A percentile compares a stretch with the other conserved stretches of the same genome.
These are phyloP conservation scores for Charadrius vociferus DNA, from an alignment of 2,113 vertebrate species.

Conservation along the genomic window DNA sequence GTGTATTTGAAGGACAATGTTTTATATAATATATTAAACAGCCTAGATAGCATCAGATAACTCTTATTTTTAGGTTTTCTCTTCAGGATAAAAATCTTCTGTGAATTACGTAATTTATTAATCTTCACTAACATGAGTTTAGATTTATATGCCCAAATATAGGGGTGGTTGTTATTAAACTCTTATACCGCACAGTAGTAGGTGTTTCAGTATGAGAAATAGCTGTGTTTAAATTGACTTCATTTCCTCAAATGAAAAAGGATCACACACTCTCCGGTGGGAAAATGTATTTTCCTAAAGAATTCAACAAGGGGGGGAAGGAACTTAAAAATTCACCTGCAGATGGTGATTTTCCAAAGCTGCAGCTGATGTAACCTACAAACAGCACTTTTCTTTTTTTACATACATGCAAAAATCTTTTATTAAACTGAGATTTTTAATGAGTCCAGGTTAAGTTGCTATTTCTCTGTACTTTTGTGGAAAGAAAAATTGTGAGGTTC, in stretches of 20 bases:
- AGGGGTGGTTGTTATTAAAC: not conserved
- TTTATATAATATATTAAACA: not conserved
- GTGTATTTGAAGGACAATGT: not conserved
- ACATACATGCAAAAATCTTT: not conserved
- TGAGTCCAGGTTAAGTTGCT: not conserved
- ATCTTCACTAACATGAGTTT: not conserved
- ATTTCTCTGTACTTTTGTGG: not conserved
- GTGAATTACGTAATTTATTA: not conserved
- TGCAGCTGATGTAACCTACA: not conserved
- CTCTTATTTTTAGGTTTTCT: not conserved
- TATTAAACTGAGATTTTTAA: not conserved
- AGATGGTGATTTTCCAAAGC: not conserved
- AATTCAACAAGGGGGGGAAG: not conserved
- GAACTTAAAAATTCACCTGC: not conserved
- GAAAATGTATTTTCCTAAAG: not conserved
- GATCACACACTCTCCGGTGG: not conserved
- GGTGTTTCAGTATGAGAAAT: not conserved
- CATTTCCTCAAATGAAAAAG: not conserved
- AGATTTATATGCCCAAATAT: conserved; percentile 5
- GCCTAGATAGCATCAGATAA: not conserved
- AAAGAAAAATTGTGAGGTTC: not conserved
- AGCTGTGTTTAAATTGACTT: not conserved
- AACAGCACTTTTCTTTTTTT: not conserved
- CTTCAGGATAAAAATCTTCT: not conserved
- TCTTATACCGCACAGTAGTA: not conserved